Percentiles rank a stretch among this genome's conserved stretches.
phyloP scores from a whole-genome alignment of 35 echinoderm and acorn worm species.

The Stichopus chloronotus region DNA sequence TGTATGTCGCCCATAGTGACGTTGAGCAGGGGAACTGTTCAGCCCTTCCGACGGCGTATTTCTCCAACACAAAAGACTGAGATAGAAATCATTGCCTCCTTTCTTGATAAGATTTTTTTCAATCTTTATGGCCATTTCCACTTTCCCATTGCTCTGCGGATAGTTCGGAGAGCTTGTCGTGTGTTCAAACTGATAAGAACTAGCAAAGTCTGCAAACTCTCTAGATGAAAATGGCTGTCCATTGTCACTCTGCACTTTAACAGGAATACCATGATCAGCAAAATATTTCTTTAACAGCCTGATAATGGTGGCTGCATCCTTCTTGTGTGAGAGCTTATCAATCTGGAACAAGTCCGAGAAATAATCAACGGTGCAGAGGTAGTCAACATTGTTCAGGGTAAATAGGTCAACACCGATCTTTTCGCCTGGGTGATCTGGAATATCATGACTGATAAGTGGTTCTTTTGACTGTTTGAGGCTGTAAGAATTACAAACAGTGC shows the following conservation, averaged over 20 bases:
- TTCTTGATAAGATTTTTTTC: slow-evolving; percentile 14
- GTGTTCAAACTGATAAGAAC: slow-evolving; percentile 5
- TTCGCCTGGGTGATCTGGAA: slow-evolving; percentile 20
- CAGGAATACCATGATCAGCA: slow-evolving; percentile 49
- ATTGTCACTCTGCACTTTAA: slow-evolving; percentile 20
- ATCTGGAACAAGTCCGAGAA: slow-evolving; percentile 16
- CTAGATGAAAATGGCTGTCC: slow-evolving; percentile 18
- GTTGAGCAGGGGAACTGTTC: slow-evolving; percentile 28
- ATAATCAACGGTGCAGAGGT: slow-evolving; percentile 41
- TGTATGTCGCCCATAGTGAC: neutral
- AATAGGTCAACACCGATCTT: slow-evolving; percentile 53
- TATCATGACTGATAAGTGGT: slow-evolving; percentile 32
- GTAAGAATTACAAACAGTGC: slow-evolving; percentile 49
- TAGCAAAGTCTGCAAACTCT: slow-evolving; percentile 46
- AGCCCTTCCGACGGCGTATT: slow-evolving; percentile 68
- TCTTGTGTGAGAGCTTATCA: slow-evolving; percentile 32
- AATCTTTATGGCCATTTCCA: slow-evolving; percentile 35
- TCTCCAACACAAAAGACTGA: slow-evolving; percentile 62
- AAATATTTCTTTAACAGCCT: slow-evolving; percentile 50
- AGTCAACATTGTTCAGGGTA: slow-evolving; percentile 58
- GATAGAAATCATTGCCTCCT: slow-evolving; percentile 45
- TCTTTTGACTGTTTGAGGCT: slow-evolving; percentile 19
- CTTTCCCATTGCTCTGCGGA: slow-evolving; percentile 51
- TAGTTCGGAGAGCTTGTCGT: slow-evolving; percentile 41
- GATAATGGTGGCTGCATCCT: slow-evolving; percentile 63